Conservation (phyloP, 2,797 vertebrate species). For the Gobio occitaniae region DNA sequence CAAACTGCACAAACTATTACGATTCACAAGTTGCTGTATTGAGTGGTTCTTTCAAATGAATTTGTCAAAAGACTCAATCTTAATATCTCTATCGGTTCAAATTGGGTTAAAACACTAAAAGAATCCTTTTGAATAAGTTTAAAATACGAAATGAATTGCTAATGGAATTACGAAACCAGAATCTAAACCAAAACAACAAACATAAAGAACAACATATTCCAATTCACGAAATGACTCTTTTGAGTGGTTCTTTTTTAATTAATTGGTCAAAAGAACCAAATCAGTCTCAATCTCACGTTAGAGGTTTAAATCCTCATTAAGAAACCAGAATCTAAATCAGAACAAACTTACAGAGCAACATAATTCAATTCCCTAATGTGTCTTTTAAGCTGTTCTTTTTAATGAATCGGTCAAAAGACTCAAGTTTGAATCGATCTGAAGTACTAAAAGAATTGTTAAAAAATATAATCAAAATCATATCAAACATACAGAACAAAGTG, state of each 20-base stretch:
- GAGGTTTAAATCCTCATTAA: neutral
- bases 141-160: neutral
- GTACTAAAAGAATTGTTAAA: neutral
- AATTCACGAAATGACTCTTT: neutral
- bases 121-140: neutral
- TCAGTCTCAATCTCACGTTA: too few species aligned
- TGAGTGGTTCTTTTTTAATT: neutral
- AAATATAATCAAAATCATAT: neutral
- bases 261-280: neutral
- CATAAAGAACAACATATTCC: neutral
- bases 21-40: too few species aligned
- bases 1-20: too few species aligned
- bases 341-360: neutral
- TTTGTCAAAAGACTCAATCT: neutral
- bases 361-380: neutral
- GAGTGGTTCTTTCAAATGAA: neutral
- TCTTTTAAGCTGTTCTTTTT: neutral
- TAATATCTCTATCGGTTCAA: neutral
- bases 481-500: too few species aligned
- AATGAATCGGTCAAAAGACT: constrained; percentile 3
- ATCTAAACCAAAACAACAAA: neutral
- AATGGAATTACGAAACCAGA: neutral
- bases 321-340: neutral
- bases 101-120: too few species aligned
- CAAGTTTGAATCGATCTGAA: neutral